phyloP scores from a whole-genome alignment of 2,113 vertebrate species.

The Otocyon megalotis region DNA sequence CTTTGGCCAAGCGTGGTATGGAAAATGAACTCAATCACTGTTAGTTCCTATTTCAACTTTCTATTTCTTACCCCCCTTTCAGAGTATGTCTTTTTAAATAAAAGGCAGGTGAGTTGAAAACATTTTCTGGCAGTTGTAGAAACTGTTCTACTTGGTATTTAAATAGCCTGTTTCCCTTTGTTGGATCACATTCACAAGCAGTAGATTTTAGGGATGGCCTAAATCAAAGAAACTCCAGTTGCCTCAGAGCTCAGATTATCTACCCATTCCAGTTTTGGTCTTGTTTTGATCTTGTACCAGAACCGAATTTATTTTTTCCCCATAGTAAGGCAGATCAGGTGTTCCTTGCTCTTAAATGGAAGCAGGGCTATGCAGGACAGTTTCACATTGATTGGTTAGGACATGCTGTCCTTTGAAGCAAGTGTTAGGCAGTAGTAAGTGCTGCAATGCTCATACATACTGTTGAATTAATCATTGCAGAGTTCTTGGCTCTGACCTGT shows the following conservation, averaged over 20 bases:
- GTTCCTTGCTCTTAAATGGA: conserved; percentile 80
- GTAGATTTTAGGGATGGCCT: conserved; percentile 35
- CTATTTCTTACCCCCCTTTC: neutral
- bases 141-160: conserved; percentile 55
- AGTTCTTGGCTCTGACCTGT: conserved; percentile 74
- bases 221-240: neutral
- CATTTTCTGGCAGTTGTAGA: conserved; percentile 39
- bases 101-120: conserved; percentile 34
- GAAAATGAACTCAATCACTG: neutral
- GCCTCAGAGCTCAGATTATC: neutral
- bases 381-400: conserved; percentile 80
- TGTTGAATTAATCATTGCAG: conserved; percentile 67
- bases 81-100: conserved; percentile 35
- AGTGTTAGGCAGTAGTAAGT: conserved; percentile 75
- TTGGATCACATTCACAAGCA: conserved; percentile 9
- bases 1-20: neutral
- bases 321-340: conserved; percentile 47
- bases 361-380: conserved; percentile 75
- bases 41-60: conserved; percentile 26
- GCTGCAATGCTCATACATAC: conserved; percentile 61
- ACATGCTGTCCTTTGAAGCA: conserved; percentile 84
- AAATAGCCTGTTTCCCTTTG: conserved; percentile 24
- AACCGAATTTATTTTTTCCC: conserved; percentile 71
- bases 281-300: conserved; percentile 75
- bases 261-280: conserved; percentile 26